Base-by-base conservation (phyloP, 1,140 invertebrate genomes). In the Pachyrhynchus sulphureomaculatus region DNA sequence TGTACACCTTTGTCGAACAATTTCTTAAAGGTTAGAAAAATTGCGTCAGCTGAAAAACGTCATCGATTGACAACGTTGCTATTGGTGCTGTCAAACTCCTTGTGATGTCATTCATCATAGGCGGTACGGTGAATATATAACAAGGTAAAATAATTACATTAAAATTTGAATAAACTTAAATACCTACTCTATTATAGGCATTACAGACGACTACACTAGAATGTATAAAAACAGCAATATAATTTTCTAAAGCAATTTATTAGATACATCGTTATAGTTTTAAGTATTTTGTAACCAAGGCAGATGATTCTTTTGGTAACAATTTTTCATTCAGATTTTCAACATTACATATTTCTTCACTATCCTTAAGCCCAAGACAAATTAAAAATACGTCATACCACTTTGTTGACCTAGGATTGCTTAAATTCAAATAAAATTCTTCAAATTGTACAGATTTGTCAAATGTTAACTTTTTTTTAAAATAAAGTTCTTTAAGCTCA, bases 21-120 rank as follows among this genome's bases (percentile, higher is more conserved):
- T n/a, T n/a, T n/a, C n/a, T 39, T 39, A 39, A 18, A 39, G 36
- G 36, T 39, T 39, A 39, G 36, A 39, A 39, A 39, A 39, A 39
- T 39, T 39, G 36, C 36, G 13, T 39, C 36, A 39, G 36, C n/a
- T 2, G 36, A 9, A n/a, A 17, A 18, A 4, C 36, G 36, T 39
- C 36, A 17, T 39, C 3, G 17, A 15, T 17, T 18, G 36, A 18
- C 13, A 13, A 8, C 13, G 6, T 15, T 39, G 13, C 6, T 39
- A 17, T 4, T 5, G 13, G n/a, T 0, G 17, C n/a, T 39, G 17
- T 13, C 13, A 37, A 37, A n/a, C 36, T 17, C 8, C 17, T 0
- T 5, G 6, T 18, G 3, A 17, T 4, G 17, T 17, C 3, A 4
- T 17, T 39, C 2, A n/a, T n/a, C 8, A 39, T 39, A 13, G 17